Evolutionary conservation across 2,797 vertebrate genomes (phyloP).

Genomic region (Furcifer pardalis): DNA sequence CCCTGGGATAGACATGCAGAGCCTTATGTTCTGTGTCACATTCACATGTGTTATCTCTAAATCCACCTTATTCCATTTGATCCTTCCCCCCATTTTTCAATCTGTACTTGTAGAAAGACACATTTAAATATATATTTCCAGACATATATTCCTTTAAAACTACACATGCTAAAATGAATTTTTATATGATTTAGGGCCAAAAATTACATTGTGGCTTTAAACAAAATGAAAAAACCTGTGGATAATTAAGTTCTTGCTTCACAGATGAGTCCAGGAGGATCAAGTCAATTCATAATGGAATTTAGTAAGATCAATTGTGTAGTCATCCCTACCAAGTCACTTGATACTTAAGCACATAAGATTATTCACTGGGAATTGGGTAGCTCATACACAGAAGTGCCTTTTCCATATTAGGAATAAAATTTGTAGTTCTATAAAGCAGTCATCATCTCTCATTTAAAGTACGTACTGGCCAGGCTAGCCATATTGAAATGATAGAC

Average conservation of each 20-base stretch:
- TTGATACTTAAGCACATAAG: not conserved
- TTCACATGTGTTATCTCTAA: no score
- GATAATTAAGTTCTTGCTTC: not conserved
- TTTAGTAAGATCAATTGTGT: not conserved
- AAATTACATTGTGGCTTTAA: not conserved
- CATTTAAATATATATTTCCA: not conserved
- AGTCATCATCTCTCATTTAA: not conserved
- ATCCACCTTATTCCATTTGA: no score
- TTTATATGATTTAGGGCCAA: not conserved
- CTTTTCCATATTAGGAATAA: conserved; percentile 6
- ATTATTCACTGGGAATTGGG: not conserved
- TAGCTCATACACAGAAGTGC: not conserved
- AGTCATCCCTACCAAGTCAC: not conserved
- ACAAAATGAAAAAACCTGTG: not conserved
- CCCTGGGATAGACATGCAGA: no score
- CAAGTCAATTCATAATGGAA: not conserved
- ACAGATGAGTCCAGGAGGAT: not conserved
- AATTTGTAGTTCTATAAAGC: not conserved
- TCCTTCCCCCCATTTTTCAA: not conserved
- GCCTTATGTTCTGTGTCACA: not conserved
- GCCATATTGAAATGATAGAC: not conserved
- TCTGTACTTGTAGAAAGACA: not conserved
- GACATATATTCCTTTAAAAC: not conserved
- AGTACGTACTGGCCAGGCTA: not conserved
- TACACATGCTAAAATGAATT: not conserved